Evolutionary conservation across 1,140 invertebrate species (phyloP).

Genomic region (Leptopilina clavipes): DNA sequence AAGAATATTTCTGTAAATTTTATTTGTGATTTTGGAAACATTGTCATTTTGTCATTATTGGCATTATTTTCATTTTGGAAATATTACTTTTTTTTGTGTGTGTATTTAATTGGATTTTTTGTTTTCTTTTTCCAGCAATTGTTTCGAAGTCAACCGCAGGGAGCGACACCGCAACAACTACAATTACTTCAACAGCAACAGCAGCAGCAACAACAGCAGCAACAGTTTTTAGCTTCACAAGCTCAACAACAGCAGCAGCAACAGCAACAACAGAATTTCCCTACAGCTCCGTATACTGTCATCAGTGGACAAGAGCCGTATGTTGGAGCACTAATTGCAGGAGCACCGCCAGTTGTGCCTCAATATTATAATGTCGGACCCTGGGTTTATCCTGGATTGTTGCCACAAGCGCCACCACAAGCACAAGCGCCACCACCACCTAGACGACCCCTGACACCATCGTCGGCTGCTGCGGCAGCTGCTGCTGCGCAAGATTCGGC

Average conservation of each 20-base stretch:
- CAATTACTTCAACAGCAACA: slow-evolving; percentile 76
- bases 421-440: slow-evolving; percentile 78
- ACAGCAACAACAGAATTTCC: slow-evolving; percentile 82
- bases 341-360: slow-evolving; percentile 81
- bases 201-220: slow-evolving; percentile 76
- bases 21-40: too few species aligned
- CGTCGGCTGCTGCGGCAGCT: slow-evolving; percentile 80
- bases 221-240: slow-evolving; percentile 79
- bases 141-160: slow-evolving; percentile 86
- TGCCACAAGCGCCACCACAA: slow-evolving; percentile 81
- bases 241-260: slow-evolving; percentile 81
- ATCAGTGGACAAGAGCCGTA: slow-evolving; percentile 87
- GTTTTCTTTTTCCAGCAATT: slow-evolving; percentile 82
- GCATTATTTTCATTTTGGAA: too few species aligned
- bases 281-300: slow-evolving; percentile 89
- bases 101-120: neutral
- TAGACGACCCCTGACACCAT: slow-evolving; percentile 83
- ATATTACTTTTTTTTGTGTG: too few species aligned
- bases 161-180: slow-evolving; percentile 73
- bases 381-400: slow-evolving; percentile 87
- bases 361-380: slow-evolving; percentile 88
- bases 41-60: too few species aligned
- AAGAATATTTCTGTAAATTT: too few species aligned
- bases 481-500: slow-evolving; percentile 72
- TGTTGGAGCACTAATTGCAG: slow-evolving; percentile 79